Evolutionary conservation across 2,113 vertebrate genomes (phyloP).

Genomic region (Chlorodrepanis virens): DNA sequence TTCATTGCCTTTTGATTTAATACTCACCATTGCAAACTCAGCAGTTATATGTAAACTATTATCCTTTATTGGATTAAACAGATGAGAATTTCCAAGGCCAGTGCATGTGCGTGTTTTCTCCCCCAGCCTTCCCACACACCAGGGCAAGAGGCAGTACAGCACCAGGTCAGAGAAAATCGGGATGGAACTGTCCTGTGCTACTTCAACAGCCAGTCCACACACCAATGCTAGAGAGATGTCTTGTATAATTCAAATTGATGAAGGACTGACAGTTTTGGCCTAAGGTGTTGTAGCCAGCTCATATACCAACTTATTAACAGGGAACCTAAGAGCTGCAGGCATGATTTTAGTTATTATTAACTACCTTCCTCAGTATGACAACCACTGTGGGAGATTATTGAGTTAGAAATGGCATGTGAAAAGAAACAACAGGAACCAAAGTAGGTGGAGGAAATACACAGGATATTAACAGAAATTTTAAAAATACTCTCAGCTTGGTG

Average conservation of each 20-base stretch:
- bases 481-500: neutral
- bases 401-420: neutral
- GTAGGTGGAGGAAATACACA: neutral
- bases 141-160: neutral
- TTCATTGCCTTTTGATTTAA: neutral
- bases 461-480: neutral
- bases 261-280: neutral
- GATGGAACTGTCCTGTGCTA: neutral
- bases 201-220: neutral
- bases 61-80: neutral
- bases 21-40: neutral
- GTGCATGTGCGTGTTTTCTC: neutral
- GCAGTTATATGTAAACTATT: neutral
- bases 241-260: neutral
- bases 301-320: neutral
- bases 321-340: neutral
- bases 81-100: neutral
- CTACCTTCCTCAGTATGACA: neutral
- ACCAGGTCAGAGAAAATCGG: neutral
- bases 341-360: neutral
- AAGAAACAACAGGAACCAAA: conserved; percentile 5
- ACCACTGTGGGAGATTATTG: neutral
- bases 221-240: neutral
- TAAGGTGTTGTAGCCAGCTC: neutral
- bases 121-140: neutral